Conservation (phyloP, 2,888 invertebrate species). For the Drosophila mettleri region DNA sequence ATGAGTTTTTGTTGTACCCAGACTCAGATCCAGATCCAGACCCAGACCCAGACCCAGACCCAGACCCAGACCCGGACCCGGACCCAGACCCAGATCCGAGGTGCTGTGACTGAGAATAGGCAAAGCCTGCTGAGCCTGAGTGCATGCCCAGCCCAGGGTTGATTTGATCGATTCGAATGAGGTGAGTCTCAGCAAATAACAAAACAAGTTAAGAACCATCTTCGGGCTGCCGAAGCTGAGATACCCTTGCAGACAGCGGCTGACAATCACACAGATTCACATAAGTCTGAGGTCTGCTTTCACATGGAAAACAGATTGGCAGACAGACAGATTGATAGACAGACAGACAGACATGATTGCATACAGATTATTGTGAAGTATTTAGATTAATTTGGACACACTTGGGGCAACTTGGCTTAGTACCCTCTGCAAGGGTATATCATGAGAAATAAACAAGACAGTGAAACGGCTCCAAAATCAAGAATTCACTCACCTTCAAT, state of each 20-base stretch:
- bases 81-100: too few relatives aligned
- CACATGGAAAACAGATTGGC: too few relatives aligned
- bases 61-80: too few relatives aligned
- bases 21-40: too few relatives aligned
- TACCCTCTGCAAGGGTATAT: conserved; percentile 12
- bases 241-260: conserved; percentile 20
- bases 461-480: conserved; percentile 49
- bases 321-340: background rate
- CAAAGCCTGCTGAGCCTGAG: conserved; percentile 43
- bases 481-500: conserved; percentile 52
- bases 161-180: conserved; percentile 22
- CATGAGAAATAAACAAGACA: conserved; percentile 3
- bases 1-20: conserved; percentile 29
- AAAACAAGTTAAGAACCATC: conserved; percentile 6
- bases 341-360: background rate
- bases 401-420: background rate
- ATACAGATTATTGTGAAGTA: background rate
- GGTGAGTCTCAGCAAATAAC: conserved; percentile 18
- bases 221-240: conserved; percentile 4
- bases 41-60: too few relatives aligned
- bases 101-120: conserved; percentile 11
- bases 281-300: background rate
- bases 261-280: background rate
- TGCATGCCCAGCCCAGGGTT: background rate
- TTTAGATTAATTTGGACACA: background rate